Conservation (phyloP, 2,113 vertebrate species). For the Plectropomus leopardus region DNA sequence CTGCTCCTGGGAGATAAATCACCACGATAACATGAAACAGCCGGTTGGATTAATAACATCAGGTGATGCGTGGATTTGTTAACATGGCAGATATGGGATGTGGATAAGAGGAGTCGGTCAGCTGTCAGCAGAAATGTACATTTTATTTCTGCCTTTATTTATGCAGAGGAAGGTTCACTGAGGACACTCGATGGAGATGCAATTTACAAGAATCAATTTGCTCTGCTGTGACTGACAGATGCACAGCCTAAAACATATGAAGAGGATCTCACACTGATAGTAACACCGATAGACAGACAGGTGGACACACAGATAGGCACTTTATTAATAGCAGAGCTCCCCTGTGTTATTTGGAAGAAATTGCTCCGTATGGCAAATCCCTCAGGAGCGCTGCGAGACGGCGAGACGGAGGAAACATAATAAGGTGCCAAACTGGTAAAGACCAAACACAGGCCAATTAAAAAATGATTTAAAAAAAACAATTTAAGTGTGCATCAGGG, state of each 20-base stretch:
- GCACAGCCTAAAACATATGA: background rate
- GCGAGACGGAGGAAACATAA: background rate
- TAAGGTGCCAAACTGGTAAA: constrained; percentile 18
- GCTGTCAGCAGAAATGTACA: background rate
- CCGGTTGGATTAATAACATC: constrained; percentile 14
- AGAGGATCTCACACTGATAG: background rate
- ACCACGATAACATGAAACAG: constrained; percentile 2
- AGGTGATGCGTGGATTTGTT: constrained; percentile 2
- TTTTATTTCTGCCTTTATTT: background rate
- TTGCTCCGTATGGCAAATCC: constrained; percentile 17
- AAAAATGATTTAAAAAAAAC: constrained; percentile 48
- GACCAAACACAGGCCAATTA: constrained; percentile 44
- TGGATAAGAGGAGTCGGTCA: background rate
- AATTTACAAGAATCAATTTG: background rate
- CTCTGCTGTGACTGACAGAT: constrained; percentile 21
- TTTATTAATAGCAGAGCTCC: constrained; percentile 36
- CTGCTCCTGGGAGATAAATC: constrained; percentile 33
- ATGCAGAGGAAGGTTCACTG: background rate
- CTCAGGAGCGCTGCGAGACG: background rate
- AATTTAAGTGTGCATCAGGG: constrained; percentile 31
- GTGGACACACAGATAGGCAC: background rate
- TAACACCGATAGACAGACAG: background rate
- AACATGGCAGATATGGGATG: background rate
- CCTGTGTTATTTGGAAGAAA: constrained; percentile 39
- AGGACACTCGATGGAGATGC: background rate